Evolutionary conservation across 2,888 invertebrate species (phyloP).

Genomic region (Parnassius apollo): DNA sequence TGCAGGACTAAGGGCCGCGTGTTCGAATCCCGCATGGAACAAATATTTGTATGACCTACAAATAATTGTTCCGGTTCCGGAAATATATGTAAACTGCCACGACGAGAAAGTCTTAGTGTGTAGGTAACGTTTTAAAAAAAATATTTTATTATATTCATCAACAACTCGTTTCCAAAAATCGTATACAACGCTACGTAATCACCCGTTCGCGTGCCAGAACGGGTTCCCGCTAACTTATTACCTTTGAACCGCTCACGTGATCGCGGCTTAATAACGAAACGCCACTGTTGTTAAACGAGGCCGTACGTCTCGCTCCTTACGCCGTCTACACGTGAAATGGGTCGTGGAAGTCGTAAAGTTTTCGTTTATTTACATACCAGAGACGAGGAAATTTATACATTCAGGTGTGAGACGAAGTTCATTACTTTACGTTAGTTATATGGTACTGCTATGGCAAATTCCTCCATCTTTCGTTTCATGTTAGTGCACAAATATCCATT

Average conservation of each 20-base stretch:
- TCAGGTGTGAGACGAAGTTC: not conserved
- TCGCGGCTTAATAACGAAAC: constrained; percentile 35
- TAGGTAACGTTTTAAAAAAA: no score
- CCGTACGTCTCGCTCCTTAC: constrained; percentile 7
- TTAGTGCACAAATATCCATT: no score
- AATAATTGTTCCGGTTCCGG: no score
- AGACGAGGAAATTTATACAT: constrained; percentile 3
- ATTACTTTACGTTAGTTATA: not conserved
- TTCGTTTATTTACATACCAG: constrained; percentile 3
- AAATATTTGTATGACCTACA: no score
- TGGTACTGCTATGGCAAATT: no score
- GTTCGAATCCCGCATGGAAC: no score
- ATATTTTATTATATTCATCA: no score
- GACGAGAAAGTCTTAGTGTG: no score
- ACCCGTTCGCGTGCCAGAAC: constrained; percentile 35
- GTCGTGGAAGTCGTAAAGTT: constrained; percentile 3
- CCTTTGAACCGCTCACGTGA: constrained; percentile 31
- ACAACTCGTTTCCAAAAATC: not conserved
- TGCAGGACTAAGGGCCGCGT: no score
- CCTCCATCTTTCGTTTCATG: no score
- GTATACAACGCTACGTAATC: constrained; percentile 33
- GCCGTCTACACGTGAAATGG: constrained; percentile 10
- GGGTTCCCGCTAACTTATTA: constrained; percentile 27
- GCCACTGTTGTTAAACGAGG: constrained; percentile 18
- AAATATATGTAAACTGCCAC: no score